Percentiles rank a stretch among this genome's conserved stretches.
These are phyloP conservation scores for Ostrea edulis DNA, from an alignment of 1,140 invertebrate genomes.

Conservation along the genomic window DNA sequence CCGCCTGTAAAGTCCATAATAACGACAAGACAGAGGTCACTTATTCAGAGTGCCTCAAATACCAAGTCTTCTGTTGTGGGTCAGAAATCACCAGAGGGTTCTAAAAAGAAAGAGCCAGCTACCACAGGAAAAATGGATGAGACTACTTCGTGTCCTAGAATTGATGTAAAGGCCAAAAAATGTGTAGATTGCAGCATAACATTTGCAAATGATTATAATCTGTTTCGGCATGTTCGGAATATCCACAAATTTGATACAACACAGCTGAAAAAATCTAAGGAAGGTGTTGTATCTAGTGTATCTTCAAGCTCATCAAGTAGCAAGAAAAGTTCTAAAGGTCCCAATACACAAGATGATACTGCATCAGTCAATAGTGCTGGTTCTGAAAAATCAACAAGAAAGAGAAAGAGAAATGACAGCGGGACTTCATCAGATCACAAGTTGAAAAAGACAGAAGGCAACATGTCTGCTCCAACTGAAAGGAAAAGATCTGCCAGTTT, in stretches of 20 bases:
- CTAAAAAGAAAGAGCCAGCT: not conserved
- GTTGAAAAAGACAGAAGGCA: not conserved
- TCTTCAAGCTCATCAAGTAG: not conserved
- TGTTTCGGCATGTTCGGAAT: constrained; percentile 22
- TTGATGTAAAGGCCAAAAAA: constrained; percentile 1
- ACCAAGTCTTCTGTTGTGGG: not conserved
- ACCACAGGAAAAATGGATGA: not conserved
- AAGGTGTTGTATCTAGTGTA: not conserved
- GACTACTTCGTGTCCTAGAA: not conserved
- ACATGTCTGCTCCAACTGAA: not conserved
- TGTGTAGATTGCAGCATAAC: constrained; percentile 4
- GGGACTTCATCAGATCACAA: not conserved
- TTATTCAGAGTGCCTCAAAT: not conserved
- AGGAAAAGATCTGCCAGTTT: constrained; percentile 49
- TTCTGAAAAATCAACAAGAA: constrained; percentile 12
- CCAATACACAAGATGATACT: not conserved
- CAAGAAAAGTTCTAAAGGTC: not conserved
- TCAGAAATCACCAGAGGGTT: not conserved
- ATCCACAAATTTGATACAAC: constrained; percentile 19
- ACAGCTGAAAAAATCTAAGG: not conserved
- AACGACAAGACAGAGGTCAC: not conserved
- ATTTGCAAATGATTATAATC: constrained; percentile 17
- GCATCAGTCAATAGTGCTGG: not conserved
- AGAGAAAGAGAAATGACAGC: not conserved
- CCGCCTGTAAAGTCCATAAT: not conserved